These are phyloP conservation scores for Hypolimnas misippus DNA, from an alignment of 2,888 invertebrate species.

Conservation along the genomic window DNA sequence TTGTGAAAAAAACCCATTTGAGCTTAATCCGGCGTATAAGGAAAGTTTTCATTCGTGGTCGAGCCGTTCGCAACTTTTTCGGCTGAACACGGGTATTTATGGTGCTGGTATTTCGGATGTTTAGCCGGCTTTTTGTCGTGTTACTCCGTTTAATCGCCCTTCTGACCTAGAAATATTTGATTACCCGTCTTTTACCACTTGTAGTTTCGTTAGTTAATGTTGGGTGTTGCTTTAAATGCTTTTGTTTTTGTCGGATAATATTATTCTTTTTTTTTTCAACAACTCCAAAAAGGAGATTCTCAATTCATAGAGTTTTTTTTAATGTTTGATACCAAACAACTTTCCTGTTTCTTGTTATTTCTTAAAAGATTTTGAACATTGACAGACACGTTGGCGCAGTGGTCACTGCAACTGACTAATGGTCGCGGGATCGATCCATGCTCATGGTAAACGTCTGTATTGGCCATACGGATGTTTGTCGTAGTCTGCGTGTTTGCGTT, in stretches of 20 bases:
- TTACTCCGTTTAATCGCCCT: not conserved
- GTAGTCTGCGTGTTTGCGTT: too few relatives aligned
- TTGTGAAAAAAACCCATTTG: slow-evolving; percentile 65
- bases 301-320: too few relatives aligned
- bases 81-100: slow-evolving; percentile 7
- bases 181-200: not conserved
- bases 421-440: too few relatives aligned
- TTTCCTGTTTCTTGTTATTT: too few relatives aligned
- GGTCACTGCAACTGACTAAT: too few relatives aligned
- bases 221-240: not conserved
- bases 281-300: too few relatives aligned
- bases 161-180: slow-evolving; percentile 8
- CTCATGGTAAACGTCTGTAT: too few relatives aligned
- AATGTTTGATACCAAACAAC: too few relatives aligned
- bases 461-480: too few relatives aligned
- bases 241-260: not conserved
- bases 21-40: slow-evolving; percentile 60
- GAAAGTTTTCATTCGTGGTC: slow-evolving; percentile 52
- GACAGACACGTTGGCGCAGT: too few relatives aligned
- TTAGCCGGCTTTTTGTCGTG: slow-evolving; percentile 6
- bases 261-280: too few relatives aligned
- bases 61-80: slow-evolving; percentile 30
- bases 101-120: slow-evolving; percentile 6
- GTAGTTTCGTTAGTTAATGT: not conserved
- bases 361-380: too few relatives aligned